Evolutionary conservation across 2,888 invertebrate genomes (phyloP).

Genomic region (Melieria picta): DNA sequence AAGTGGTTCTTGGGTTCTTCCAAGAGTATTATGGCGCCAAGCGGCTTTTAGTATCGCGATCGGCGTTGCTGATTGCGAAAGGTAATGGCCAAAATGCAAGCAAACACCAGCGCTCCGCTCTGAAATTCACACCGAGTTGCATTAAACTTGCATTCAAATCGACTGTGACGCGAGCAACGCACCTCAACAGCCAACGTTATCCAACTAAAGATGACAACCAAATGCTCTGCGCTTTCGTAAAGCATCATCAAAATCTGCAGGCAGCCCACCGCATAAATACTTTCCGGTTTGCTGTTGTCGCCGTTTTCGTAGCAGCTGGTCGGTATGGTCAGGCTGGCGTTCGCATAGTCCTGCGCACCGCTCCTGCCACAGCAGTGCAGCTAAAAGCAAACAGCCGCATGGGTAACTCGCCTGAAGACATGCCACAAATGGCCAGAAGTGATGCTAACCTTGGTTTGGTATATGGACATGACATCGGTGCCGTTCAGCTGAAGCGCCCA

Average conservation of each 20-base stretch:
- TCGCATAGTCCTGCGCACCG: conserved; percentile 50
- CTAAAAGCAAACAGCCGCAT: conserved; percentile 35
- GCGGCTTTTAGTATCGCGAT: conserved; percentile 69
- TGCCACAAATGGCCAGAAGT: background rate
- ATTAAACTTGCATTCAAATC: background rate
- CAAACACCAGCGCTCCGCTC: conserved; percentile 77
- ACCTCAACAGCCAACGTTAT: conserved; percentile 78
- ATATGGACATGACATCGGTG: conserved; percentile 48
- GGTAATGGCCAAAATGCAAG: conserved; percentile 85
- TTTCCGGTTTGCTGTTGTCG: background rate
- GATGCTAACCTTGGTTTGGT: conserved; percentile 49
- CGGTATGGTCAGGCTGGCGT: conserved; percentile 43
- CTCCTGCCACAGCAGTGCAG: conserved; percentile 55
- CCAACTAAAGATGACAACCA: conserved; percentile 73
- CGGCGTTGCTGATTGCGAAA: conserved; percentile 84
- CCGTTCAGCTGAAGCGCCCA: conserved; percentile 57
- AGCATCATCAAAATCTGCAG: conserved; percentile 43
- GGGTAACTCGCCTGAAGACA: background rate
- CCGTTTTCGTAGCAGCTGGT: conserved; percentile 47
- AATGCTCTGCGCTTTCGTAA: conserved; percentile 62
- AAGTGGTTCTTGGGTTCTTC: background rate
- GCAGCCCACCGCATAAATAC: conserved; percentile 47
- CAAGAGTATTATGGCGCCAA: background rate
- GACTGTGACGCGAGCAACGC: conserved; percentile 42
- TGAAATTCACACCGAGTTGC: conserved; percentile 32